Evolutionary conservation across 30 jellyfish, hydroid and myxozoan species (phyloP).

Genomic region (Turritopsis dohrnii): DNA sequence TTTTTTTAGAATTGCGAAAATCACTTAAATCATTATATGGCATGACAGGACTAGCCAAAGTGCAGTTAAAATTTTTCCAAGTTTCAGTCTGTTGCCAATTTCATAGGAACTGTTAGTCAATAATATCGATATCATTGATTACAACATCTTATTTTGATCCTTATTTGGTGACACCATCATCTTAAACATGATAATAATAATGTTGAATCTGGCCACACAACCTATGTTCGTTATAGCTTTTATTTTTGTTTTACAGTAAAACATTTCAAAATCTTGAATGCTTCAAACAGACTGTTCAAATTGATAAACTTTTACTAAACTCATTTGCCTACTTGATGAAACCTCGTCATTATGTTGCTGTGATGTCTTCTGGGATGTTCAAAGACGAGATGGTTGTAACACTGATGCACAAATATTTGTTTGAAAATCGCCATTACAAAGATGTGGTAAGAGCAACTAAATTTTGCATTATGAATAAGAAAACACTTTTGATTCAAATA

Average conservation of each 20-base stretch:
- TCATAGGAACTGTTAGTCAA: too few species aligned
- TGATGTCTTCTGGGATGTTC: neutral
- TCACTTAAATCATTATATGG: too few species aligned
- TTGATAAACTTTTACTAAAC: neutral
- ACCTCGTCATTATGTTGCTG: neutral
- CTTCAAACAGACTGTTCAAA: neutral
- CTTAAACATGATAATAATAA: too few species aligned
- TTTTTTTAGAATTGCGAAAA: too few species aligned
- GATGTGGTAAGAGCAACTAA: neutral
- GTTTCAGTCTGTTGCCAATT: too few species aligned
- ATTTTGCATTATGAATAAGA: neutral
- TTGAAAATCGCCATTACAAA: neutral
- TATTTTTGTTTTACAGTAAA: neutral
- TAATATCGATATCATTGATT: too few species aligned
- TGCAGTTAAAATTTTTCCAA: too few species aligned
- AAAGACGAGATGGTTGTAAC: neutral
- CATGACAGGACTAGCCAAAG: too few species aligned
- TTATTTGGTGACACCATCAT: too few species aligned
- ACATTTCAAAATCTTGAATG: neutral
- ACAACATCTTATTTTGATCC: too few species aligned
- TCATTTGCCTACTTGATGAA: slow-evolving; percentile 2
- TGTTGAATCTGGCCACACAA: too few species aligned
- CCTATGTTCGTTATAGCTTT: neutral
- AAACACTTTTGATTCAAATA: neutral
- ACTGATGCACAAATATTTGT: neutral